These are phyloP conservation scores for Drosophila sucinea DNA, from an alignment of 1,140 invertebrate genomes.

Conservation along the genomic window DNA sequence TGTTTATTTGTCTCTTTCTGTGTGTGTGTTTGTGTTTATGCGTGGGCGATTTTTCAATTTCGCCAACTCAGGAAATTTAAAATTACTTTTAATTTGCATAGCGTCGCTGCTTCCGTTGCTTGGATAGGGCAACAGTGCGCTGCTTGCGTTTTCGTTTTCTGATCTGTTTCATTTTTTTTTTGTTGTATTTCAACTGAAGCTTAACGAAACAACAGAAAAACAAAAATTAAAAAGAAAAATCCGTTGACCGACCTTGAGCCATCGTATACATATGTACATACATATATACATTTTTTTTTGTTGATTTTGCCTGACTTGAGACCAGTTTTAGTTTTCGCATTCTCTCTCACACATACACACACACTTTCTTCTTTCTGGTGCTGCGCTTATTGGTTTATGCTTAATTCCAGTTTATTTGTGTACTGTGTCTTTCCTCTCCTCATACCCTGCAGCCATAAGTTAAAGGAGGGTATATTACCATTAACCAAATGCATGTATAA, in stretches of 20 bases:
- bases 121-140: neutral
- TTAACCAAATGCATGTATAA: no score
- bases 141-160: conserved; percentile 26
- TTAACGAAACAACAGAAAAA: conserved; percentile 7
- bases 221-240: conserved; percentile 51
- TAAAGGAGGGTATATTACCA: neutral
- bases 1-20: conserved; percentile 14
- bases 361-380: conserved; percentile 33
- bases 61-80: conserved; percentile 79
- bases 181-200: conserved; percentile 42
- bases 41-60: conserved; percentile 64
- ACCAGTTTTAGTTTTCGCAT: conserved; percentile 68
- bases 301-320: conserved; percentile 53
- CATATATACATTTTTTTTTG: neutral
- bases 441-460: conserved; percentile 23
- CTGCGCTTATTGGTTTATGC: conserved; percentile 73
- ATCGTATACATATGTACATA: neutral
- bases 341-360: conserved; percentile 36
- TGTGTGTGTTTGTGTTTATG: conserved; percentile 37
- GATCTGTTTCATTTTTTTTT: conserved; percentile 47
- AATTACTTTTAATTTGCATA: conserved; percentile 76
- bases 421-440: conserved; percentile 26
- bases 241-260: conserved; percentile 80
- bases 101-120: conserved; percentile 62
- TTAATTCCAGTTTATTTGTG: conserved; percentile 76